Conservation (phyloP, 2,797 vertebrate genomes). For the Gymnodraco acuticeps region DNA sequence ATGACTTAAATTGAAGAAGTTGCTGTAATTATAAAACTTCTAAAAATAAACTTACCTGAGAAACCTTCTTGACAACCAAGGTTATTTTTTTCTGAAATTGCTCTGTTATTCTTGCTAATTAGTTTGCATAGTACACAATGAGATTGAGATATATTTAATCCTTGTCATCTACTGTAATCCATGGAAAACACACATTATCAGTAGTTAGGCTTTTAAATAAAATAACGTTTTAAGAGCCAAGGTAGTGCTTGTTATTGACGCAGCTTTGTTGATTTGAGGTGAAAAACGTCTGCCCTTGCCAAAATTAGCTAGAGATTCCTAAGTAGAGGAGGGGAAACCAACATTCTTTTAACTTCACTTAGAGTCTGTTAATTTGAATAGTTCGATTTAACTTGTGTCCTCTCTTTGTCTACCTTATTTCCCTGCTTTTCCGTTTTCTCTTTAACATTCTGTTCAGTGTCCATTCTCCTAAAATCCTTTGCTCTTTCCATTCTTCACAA, state of each 20-base stretch:
- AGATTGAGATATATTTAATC: conserved; percentile 22
- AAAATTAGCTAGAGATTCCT: not conserved
- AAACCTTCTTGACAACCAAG: not conserved
- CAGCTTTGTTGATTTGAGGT: conserved; percentile 8
- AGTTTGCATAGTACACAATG: conserved; percentile 19
- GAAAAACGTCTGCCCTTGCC: not conserved
- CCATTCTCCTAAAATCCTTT: conserved; percentile 51
- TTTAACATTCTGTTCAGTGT: conserved; percentile 45
- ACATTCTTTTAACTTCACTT: conserved; percentile 20
- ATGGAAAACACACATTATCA: conserved; percentile 8
- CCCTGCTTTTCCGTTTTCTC: conserved; percentile 18
- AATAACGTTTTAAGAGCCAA: conserved; percentile 17
- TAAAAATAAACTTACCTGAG: not conserved
- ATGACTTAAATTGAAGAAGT: not conserved
- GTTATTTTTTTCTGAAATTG: not conserved
- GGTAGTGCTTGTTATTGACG: not conserved
- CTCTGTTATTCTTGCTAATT: conserved; percentile 28
- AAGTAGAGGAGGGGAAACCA: conserved; percentile 10
- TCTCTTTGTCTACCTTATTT: conserved; percentile 1
- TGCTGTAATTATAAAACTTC: not conserved
- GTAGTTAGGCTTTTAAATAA: conserved; percentile 23
- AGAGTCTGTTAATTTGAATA: conserved; percentile 34
- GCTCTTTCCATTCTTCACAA: conserved; percentile 50
- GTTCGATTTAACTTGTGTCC: conserved; percentile 34
- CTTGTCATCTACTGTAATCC: no score